Evolutionary conservation across 2,888 invertebrate genomes (phyloP), one percentile per base, ranked within the genome.

Genomic region (Pristionchus fissidentatus): DNA sequence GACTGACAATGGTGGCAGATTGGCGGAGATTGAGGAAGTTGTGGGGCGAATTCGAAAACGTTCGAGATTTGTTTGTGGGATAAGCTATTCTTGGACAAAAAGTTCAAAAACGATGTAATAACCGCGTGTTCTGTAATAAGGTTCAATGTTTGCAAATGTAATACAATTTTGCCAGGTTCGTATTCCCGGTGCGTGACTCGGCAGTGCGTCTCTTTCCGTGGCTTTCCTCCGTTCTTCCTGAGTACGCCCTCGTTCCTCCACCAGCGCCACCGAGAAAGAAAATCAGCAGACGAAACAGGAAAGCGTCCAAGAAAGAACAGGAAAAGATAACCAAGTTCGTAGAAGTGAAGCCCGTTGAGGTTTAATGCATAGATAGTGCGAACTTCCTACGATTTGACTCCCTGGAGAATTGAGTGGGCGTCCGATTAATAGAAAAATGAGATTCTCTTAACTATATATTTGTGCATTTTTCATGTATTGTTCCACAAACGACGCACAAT

Each of bases 201-300:
- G 85, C 87, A 8, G 85, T 86, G n/a, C 78, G 86, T n/a, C 81
- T 85, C 49, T 88, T 86, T 83, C 87, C 88, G 10, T 84, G 84
- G 32, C 84, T 87, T 38, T 62, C 84, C 32, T 66, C 85, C 10
- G 84, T 86, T 2, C 84, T 88, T 5, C 88, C 88, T 0, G 88
- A 88, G 73, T 88, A 88, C 79, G 85, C 87, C 7, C 80, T 88
- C 41, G 87, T 88, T 15, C 88, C 88, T 43, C 87, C 88, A 8
- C 87, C 81, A 0, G 46, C 62, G 8, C 62, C 66, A 15, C 38
- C 62, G 29, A 60, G 26, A 79, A 55, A 55, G 55, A 22, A 55
- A 55, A 55, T 55, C 55, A 4, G 55, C 55, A 4, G 4, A 66
- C 8, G 5, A 10, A 35, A 5, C 41, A n/a, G 70, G n/a, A 22